These are phyloP conservation scores for Dryobota labecula DNA, from an alignment of 2,888 invertebrate species.

Conservation along the genomic window DNA sequence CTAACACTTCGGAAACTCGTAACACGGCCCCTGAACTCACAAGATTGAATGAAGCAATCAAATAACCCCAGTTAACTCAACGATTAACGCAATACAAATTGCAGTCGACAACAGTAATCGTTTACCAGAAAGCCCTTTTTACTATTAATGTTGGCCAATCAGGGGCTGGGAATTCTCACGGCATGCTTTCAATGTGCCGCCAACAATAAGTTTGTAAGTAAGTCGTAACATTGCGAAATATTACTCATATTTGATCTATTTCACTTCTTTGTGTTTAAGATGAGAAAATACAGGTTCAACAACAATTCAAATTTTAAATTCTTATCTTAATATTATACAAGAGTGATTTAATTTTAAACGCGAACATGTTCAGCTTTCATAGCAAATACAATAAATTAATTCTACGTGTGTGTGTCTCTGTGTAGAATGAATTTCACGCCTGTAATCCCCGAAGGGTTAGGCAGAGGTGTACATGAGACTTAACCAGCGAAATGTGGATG, in stretches of 20 bases:
- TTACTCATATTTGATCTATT: constrained; percentile 61
- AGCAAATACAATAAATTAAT: too few relatives aligned
- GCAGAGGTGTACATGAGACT: too few relatives aligned
- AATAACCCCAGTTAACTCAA: constrained; percentile 42
- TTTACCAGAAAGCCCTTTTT: constrained; percentile 63
- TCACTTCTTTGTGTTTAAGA: constrained; percentile 56
- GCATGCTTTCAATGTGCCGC: constrained; percentile 54
- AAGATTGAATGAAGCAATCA: constrained; percentile 38
- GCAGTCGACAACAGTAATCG: constrained; percentile 46
- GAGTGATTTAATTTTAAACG: constrained; percentile 6
- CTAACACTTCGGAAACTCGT: background rate
- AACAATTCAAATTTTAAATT: constrained; percentile 36
- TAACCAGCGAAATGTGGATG: too few relatives aligned
- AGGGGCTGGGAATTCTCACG: constrained; percentile 63
- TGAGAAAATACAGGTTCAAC: constrained; percentile 43
- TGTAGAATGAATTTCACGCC: too few relatives aligned
- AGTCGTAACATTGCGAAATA: constrained; percentile 52
- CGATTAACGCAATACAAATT: constrained; percentile 53
- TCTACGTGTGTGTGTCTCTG: too few relatives aligned
- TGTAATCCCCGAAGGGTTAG: too few relatives aligned
- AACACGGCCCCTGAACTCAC: background rate
- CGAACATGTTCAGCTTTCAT: constrained; percentile 22
- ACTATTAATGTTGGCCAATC: constrained; percentile 57
- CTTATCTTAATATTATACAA: constrained; percentile 28
- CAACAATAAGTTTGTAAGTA: constrained; percentile 54